Evolutionary conservation across 1,140 invertebrate species (phyloP).

Genomic region (Centruroides sculpturatus): DNA sequence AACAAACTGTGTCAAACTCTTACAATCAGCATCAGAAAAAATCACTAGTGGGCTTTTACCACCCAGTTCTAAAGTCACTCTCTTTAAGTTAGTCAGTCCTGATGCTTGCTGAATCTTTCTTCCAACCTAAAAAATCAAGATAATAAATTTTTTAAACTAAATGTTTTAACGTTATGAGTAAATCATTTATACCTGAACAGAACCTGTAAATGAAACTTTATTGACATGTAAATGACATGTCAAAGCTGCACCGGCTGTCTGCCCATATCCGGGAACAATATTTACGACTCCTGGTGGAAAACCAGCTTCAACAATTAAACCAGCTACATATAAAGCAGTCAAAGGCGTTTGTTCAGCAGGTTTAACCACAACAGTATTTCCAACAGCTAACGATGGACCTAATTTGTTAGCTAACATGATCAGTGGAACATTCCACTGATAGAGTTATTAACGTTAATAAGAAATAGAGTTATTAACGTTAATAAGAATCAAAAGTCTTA

Average conservation of each 20-base stretch:
- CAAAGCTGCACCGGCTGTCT: constrained; percentile 29
- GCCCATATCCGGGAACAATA: constrained; percentile 31
- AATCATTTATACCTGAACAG: constrained; percentile 28
- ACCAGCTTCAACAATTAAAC: constrained; percentile 27
- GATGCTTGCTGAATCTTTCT: constrained; percentile 65
- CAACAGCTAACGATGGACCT: constrained; percentile 36
- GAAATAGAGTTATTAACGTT: background rate
- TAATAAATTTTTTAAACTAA: too few species aligned
- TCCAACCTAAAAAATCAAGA: constrained; percentile 39
- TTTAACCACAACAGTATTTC: constrained; percentile 38
- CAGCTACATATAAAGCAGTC: constrained; percentile 34
- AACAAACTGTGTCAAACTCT: background rate
- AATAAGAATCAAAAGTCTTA: background rate
- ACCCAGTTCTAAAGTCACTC: constrained; percentile 81
- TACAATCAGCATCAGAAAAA: constrained; percentile 32
- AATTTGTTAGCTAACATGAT: constrained; percentile 41
- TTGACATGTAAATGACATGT: constrained; percentile 27
- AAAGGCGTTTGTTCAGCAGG: constrained; percentile 40
- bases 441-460: constrained; percentile 20
- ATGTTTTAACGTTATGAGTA: too few species aligned
- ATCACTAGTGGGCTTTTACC: constrained; percentile 16
- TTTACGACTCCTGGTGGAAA: constrained; percentile 30
- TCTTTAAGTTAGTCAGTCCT: constrained; percentile 63
- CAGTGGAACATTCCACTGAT: constrained; percentile 42
- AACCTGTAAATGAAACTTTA: constrained; percentile 38